Evolutionary conservation across 2,888 invertebrate genomes (phyloP).

Genomic region (Gastracanthus pulcherrimus): DNA sequence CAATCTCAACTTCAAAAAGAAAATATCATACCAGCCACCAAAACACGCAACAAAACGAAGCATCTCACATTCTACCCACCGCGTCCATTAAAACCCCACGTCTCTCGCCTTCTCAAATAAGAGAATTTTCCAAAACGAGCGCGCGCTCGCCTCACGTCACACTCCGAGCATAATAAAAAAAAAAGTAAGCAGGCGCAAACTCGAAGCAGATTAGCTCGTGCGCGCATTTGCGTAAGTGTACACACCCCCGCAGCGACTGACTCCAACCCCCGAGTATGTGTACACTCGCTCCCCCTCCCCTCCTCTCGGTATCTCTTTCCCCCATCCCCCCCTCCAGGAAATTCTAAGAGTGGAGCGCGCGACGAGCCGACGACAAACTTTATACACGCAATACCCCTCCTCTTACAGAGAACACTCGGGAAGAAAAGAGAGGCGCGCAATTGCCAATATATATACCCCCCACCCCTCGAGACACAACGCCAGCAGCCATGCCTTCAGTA

Average conservation of each 20-base stretch:
- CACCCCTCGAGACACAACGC: not conserved
- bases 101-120: not conserved
- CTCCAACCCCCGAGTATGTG: not conserved
- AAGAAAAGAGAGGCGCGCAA: constrained; percentile 34
- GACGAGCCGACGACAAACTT: constrained; percentile 34
- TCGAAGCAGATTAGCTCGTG: not conserved
- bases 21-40: not conserved
- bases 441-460: constrained; percentile 40
- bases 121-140: not conserved
- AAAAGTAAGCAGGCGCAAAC: not conserved
- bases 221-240: too few species aligned
- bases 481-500: not conserved
- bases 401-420: not conserved
- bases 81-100: not conserved
- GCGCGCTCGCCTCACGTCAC: not conserved
- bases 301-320: constrained; percentile 1
- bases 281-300: not conserved
- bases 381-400: constrained; percentile 34
- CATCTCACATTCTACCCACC: not conserved
- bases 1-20: not conserved
- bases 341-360: constrained; percentile 33
- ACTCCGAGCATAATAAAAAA: not conserved
- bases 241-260: not conserved
- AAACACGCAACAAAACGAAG: too few species aligned
- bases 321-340: not conserved